phyloP scores from a whole-genome alignment of 2,888 invertebrate genomes.

The Odontocolon sp. region DNA sequence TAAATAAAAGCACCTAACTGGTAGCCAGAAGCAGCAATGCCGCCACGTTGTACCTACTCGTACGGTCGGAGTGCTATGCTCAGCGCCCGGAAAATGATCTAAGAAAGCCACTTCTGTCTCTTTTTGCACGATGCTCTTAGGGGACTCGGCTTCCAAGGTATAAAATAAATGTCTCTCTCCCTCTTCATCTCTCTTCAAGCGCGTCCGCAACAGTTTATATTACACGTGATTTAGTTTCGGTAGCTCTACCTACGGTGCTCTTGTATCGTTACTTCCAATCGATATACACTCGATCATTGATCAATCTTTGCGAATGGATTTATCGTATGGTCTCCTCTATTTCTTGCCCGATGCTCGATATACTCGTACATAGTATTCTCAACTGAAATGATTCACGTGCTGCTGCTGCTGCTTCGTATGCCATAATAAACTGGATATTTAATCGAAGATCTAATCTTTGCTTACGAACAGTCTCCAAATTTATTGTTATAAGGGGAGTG shows the following conservation, averaged over 20 bases:
- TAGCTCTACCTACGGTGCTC: slow-evolving; percentile 18
- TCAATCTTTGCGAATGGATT: slow-evolving; percentile 56
- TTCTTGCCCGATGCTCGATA: slow-evolving; percentile 31
- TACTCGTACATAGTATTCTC: slow-evolving; percentile 32
- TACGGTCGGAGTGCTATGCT: neutral
- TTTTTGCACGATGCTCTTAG: too few relatives aligned
- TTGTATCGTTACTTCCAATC: slow-evolving; percentile 55
- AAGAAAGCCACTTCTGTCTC: slow-evolving; percentile 24
- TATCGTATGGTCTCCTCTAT: slow-evolving; percentile 41
- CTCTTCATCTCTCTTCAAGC: slow-evolving; percentile 31
- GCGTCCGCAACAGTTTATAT: slow-evolving; percentile 41
- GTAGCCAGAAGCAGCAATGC: slow-evolving; percentile 49
- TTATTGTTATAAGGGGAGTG: slow-evolving; percentile 9
- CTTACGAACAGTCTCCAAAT: slow-evolving; percentile 27
- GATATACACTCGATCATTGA: slow-evolving; percentile 61
- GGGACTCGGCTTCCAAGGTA: too few relatives aligned
- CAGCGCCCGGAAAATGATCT: slow-evolving; percentile 53
- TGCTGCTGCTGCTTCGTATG: slow-evolving; percentile 42
- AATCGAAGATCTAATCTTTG: slow-evolving; percentile 57
- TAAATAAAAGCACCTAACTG: slow-evolving; percentile 8
- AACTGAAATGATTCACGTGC: slow-evolving; percentile 54
- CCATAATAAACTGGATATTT: slow-evolving; percentile 57
- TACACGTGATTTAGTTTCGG: slow-evolving; percentile 53
- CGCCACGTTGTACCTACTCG: slow-evolving; percentile 26
- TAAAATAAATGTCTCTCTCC: too few relatives aligned